Evolutionary conservation across 2,888 invertebrate species (phyloP).

Genomic region (Eumacrocentrus americanus): DNA sequence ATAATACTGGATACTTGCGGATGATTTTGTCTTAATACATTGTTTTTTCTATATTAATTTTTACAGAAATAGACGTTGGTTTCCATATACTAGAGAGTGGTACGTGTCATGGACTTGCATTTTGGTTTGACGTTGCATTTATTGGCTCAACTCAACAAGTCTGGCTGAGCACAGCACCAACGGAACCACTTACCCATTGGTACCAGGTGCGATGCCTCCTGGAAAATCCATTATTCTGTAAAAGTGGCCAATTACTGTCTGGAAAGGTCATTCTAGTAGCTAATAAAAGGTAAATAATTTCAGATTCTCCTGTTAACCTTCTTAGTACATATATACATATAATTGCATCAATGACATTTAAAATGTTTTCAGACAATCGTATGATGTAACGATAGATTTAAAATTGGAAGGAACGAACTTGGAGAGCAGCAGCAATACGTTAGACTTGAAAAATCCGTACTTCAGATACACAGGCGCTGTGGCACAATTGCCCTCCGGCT

Average conservation of each 20-base stretch:
- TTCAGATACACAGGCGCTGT: slow-evolving; percentile 96
- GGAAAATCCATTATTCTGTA: slow-evolving; percentile 91
- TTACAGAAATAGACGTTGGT: slow-evolving; percentile 85
- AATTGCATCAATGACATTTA: not conserved
- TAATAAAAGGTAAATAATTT: slow-evolving; percentile 76
- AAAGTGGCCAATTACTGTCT: slow-evolving; percentile 88
- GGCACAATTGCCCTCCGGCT: slow-evolving; percentile 90
- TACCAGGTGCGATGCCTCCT: slow-evolving; percentile 97
- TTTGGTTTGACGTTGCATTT: slow-evolving; percentile 99
- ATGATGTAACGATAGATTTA: slow-evolving; percentile 96
- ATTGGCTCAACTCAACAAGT: slow-evolving; percentile 87
- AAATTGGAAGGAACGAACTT: slow-evolving; percentile 87
- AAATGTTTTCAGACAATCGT: slow-evolving; percentile 78
- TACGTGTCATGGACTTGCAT: slow-evolving; percentile 95
- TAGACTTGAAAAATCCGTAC: slow-evolving; percentile 98
- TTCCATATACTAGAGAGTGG: slow-evolving; percentile 92
- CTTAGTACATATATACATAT: not conserved
- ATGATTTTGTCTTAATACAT: not conserved
- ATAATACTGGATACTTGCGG: not conserved
- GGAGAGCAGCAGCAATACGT: slow-evolving; percentile 81
- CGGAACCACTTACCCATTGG: slow-evolving; percentile 98
- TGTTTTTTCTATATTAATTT: slow-evolving; percentile 20
- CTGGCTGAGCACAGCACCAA: slow-evolving; percentile 97
- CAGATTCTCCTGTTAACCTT: not conserved
- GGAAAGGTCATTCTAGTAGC: slow-evolving; percentile 88